phyloP scores from a whole-genome alignment of 1,140 invertebrate species.

The Drosophila santomea region DNA sequence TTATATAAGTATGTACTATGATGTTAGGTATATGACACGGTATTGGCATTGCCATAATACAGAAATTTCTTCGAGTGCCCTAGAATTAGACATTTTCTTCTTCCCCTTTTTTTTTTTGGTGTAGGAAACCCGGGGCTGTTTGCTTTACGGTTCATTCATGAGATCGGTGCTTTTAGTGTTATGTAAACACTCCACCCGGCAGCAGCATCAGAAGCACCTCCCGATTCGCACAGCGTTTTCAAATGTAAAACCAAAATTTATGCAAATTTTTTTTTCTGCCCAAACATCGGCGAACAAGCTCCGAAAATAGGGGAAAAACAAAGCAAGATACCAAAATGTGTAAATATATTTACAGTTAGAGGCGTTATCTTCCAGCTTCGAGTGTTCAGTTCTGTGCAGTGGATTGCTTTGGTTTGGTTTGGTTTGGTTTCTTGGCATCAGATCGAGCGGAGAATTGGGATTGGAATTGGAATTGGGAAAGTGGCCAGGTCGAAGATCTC shows the following conservation, averaged over 20 bases:
- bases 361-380: slow-evolving; percentile 60
- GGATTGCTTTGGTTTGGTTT: neutral
- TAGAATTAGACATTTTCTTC: neutral
- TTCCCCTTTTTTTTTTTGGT: neutral
- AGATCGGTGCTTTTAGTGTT: slow-evolving; percentile 62
- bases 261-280: slow-evolving; percentile 63
- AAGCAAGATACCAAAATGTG: slow-evolving; percentile 42
- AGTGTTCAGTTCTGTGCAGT: slow-evolving; percentile 45
- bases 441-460: slow-evolving; percentile 1
- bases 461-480: slow-evolving; percentile 63
- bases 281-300: slow-evolving; percentile 39
- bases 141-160: slow-evolving; percentile 77
- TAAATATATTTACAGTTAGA: slow-evolving; percentile 80
- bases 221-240: slow-evolving; percentile 63
- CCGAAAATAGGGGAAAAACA: slow-evolving; percentile 24
- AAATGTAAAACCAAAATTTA: slow-evolving; percentile 73
- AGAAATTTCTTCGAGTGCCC: neutral
- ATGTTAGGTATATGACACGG: too few relatives aligned
- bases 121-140: slow-evolving; percentile 52
- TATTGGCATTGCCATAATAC: neutral
- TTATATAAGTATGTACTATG: too few relatives aligned
- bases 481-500: slow-evolving; percentile 56
- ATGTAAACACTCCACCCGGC: slow-evolving; percentile 69
- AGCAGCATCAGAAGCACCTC: slow-evolving; percentile 27
- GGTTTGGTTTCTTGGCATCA: slow-evolving; percentile 26